Base-by-base conservation (phyloP, 2,888 invertebrate species). In the Apamea epomidion region DNA sequence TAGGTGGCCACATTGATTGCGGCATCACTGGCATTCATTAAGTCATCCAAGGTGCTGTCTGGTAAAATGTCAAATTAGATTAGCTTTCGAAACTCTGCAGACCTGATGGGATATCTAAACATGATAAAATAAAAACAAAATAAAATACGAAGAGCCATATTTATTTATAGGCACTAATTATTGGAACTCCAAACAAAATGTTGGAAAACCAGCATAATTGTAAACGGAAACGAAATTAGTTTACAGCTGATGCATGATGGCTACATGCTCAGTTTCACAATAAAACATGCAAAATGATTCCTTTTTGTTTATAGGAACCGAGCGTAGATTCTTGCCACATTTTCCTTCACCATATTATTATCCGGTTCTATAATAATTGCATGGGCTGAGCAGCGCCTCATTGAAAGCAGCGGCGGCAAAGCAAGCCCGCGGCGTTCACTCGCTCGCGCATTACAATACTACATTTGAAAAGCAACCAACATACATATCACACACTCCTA, bases 391-490 rank as follows among this genome's bases (percentile, higher is more conserved):
- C 67, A 37, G 0, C 16, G 3, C 6, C 58, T 25, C 12, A 37
- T 16, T 29, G 4, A 58, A 80, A 74, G 29, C 75, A 29, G 2
- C 8, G 37, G 18, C 21, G 32, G 48, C 18, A 3, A 16, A 29
- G 7, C 32, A 2, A 32, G 54, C 68, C 68, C 45, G 45, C 60
- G 67, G 77, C 83, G 25, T 54, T 54, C 37, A 37, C 45, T 37
- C 45, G 7, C 67, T 68, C 29, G n/a, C 78, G 37, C 60, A 82
- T 82, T 68, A 72, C 51, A 84, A 62, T 80, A 64, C 54, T 32
- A 84, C 45, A 16, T 82, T 70, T 54, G 48, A 58, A 74, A 86
- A n/a, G n/a, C 72, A 51, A 64, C 80, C n/a, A 62, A 73, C 62
- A 62, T 54, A 80, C 51, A 45, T 71, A 78, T 65, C 70, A 71